These are phyloP conservation scores for Equus quagga DNA, from an alignment of 2,113 vertebrate species.

Conservation along the genomic window DNA sequence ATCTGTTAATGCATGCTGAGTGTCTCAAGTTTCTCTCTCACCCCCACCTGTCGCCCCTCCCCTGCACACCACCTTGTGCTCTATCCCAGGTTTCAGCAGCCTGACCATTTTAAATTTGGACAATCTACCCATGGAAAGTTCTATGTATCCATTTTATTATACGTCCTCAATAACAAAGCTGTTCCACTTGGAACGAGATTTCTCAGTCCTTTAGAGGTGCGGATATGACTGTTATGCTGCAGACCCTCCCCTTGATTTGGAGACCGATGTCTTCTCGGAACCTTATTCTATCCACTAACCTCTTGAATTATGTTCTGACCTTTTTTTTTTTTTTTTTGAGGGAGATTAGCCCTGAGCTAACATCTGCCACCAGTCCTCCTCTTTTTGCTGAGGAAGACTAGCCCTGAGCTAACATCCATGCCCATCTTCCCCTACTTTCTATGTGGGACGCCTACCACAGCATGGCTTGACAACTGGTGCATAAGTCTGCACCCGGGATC, in stretches of 20 bases:
- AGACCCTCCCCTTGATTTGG: neutral
- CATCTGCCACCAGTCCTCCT: too few species aligned
- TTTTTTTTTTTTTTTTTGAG: neutral
- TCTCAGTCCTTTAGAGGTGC: neutral
- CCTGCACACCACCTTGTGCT: neutral
- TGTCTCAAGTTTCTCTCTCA: neutral
- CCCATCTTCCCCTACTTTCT: too few species aligned
- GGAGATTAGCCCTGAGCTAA: too few species aligned
- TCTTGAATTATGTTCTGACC: slow-evolving; percentile 9
- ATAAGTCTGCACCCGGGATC: too few species aligned
- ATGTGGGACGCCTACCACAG: too few species aligned
- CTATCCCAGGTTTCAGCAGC: neutral
- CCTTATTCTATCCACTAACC: neutral
- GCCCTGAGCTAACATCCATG: too few species aligned
- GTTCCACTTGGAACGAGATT: neutral
- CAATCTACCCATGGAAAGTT: neutral
- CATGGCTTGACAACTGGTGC: too few species aligned
- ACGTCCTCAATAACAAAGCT: neutral
- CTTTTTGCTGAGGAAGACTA: too few species aligned
- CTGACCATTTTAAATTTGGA: neutral
- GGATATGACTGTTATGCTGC: neutral
- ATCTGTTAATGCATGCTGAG: neutral
- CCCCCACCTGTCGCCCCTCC: neutral
- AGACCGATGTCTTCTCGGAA: neutral
- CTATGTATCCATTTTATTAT: neutral